Evolutionary conservation across 2,888 invertebrate species (phyloP), one percentile per base, ranked within the genome.

Genomic region (Sicus ferrugineus): DNA sequence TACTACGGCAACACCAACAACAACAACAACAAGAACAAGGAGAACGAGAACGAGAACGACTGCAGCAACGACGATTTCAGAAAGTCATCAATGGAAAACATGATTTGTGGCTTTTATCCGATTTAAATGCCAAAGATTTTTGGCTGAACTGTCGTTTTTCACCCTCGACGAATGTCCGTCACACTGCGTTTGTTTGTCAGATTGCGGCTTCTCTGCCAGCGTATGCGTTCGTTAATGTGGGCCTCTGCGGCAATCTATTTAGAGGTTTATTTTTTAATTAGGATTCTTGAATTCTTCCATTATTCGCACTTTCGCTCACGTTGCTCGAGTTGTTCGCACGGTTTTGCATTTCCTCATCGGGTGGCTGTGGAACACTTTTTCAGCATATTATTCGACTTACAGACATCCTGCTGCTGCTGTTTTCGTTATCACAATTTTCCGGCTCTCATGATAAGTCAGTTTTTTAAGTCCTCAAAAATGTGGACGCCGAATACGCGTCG

Each of bases 101-200:
- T 69, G 70, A 72, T 71, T 73, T 70, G 64, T 65, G 58, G 30
- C 63, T 73, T 69, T 73, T 70, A 73, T 68, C 73, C 71, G 73
- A 72, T 75, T 74, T 69, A 69, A 74, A 70, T 72, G 69, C 56
- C 70, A 66, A 59, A n/a, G 21, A 21, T 54, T 52, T 54, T 65
- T 50, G 54, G 54, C n/a, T 52, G 34, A 34, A 54, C 54, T 65
- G 52, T 23, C 65, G 38, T 26, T 31, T 54, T 54, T 14, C 62
- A 11, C 65, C 21, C 23, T 2, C 65, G 34, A 26, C 61, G 19
- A 19, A 4, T 23, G 30, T 19, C 11, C 34, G n/a, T 34, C 34
- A 16, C 11, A 7, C 21, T 59, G 59, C 11, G 50, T 59, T 28
- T 31, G 61, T 14, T 21, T 34, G 16, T 23, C 21, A 30, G 56